Conservation (phyloP, 2,797 vertebrate species). For the Halcyon smyrnensis region DNA sequence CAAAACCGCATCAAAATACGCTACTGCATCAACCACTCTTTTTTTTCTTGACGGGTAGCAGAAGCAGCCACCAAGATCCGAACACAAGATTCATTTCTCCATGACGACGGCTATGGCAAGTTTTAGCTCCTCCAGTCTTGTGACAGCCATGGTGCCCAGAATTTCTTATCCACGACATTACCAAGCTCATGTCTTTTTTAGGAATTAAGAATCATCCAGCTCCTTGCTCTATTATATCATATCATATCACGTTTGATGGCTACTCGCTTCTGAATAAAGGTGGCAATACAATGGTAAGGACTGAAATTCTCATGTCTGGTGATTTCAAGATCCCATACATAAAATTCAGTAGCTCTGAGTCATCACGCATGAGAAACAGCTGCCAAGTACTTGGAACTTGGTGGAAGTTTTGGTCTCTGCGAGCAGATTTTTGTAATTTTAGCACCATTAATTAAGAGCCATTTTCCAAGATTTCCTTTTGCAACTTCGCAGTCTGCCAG, state of each 20-base stretch:
- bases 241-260: background rate
- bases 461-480: conserved; percentile 29
- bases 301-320: background rate
- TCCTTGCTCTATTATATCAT: fast-evolving
- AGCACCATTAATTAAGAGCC: conserved; percentile 61
- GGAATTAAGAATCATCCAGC: background rate
- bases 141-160: background rate
- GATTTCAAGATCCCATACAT: conserved; percentile 18
- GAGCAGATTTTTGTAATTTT: conserved; percentile 69
- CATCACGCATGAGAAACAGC: conserved; percentile 42
- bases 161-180: background rate
- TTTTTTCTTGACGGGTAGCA: background rate
- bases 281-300: background rate
- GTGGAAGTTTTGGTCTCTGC: conserved; percentile 53
- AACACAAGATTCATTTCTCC: conserved; percentile 15
- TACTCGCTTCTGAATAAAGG: background rate
- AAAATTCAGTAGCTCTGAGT: conserved; percentile 47
- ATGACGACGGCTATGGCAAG: background rate
- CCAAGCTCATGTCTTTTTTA: background rate
- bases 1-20: background rate
- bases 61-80: background rate
- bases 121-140: background rate
- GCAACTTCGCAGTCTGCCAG: conserved; percentile 1
- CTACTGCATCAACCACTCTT: background rate
- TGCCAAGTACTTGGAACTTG: conserved; percentile 62